These are phyloP conservation scores for Phoebastria nigripes DNA, from an alignment of 2,797 vertebrate genomes.

Conservation along the genomic window DNA sequence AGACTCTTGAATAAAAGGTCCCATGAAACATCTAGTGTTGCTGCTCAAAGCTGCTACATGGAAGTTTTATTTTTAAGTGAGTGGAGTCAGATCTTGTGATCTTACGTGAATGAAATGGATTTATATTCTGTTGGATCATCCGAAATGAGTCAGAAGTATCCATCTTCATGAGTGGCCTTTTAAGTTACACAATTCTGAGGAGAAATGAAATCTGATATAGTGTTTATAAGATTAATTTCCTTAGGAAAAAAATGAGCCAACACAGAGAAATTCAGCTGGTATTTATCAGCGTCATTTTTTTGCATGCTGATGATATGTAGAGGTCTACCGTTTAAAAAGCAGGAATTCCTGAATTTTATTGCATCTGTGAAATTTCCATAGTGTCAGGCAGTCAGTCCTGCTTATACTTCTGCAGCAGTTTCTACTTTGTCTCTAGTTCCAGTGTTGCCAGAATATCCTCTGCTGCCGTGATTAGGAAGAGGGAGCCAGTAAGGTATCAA, in stretches of 20 bases:
- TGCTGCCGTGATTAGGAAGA: rapidly evolving
- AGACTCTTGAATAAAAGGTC: background rate
- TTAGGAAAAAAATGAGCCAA: background rate
- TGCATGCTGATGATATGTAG: background rate
- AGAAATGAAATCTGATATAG: background rate
- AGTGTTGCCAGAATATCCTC: background rate
- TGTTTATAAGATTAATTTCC: background rate
- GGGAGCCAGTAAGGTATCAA: background rate
- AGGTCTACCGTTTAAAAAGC: background rate
- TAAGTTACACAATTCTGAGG: background rate
- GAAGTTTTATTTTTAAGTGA: background rate
- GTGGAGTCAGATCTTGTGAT: background rate
- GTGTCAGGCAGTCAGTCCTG: background rate
- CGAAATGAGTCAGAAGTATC: background rate
- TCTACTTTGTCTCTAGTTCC: background rate
- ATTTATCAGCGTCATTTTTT: background rate
- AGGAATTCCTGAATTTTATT: background rate
- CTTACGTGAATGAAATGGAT: background rate
- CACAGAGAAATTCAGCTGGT: background rate
- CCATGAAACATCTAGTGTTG: background rate
- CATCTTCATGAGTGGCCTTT: background rate
- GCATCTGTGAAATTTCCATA: background rate
- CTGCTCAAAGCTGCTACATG: background rate
- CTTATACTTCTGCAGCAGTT: background rate
- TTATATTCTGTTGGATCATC: background rate